Evolutionary conservation across 2,113 vertebrate genomes (phyloP).

Genomic region (Rutilus rutilus): DNA sequence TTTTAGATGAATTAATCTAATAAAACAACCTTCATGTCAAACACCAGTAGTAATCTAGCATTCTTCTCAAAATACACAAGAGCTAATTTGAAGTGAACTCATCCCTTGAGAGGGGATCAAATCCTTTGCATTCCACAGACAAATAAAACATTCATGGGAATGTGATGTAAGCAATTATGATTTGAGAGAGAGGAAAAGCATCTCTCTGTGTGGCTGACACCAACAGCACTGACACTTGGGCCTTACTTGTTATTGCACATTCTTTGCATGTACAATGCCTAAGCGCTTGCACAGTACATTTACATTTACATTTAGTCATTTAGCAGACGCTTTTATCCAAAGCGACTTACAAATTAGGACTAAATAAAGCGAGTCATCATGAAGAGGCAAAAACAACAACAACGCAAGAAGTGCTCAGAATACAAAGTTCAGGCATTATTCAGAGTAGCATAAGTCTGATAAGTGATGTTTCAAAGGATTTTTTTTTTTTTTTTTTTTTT

Average conservation of each 20-base stretch:
- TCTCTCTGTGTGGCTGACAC: constrained; percentile 36
- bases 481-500: too few relatives aligned
- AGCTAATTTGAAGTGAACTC: background rate
- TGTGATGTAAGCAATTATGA: constrained; percentile 42
- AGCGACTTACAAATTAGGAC: too few relatives aligned
- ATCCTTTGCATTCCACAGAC: constrained; percentile 16
- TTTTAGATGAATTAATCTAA: background rate
- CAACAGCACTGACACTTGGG: background rate
- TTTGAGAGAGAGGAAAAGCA: constrained; percentile 4
- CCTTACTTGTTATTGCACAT: background rate
- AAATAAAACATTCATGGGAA: constrained; percentile 30
- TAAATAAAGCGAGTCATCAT: too few relatives aligned
- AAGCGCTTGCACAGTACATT: background rate
- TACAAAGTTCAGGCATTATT: too few relatives aligned
- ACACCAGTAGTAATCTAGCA: background rate
- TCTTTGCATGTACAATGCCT: background rate
- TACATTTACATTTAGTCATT: too few relatives aligned
- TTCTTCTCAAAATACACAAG: background rate
- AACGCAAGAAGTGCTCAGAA: too few relatives aligned
- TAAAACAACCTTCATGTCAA: background rate
- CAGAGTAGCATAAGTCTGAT: too few relatives aligned
- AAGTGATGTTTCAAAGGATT: too few relatives aligned
- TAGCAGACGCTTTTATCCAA: too few relatives aligned
- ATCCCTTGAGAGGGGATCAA: background rate
- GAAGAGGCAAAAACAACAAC: too few relatives aligned